Evolutionary conservation across 2,888 invertebrate genomes (phyloP).

Genomic region (Drosophila multiciliata): DNA sequence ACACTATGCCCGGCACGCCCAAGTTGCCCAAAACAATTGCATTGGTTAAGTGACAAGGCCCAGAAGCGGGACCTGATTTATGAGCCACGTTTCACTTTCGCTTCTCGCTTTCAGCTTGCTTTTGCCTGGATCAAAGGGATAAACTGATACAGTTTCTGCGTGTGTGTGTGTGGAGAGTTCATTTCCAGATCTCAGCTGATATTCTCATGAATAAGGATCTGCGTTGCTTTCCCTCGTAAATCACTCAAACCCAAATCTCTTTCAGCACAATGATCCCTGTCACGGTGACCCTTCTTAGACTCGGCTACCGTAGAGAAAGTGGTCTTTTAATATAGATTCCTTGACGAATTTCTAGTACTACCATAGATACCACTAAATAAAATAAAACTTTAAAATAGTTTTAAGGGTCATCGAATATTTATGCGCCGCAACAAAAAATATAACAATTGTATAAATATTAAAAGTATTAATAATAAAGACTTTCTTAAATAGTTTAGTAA

Average conservation of each 20-base stretch:
- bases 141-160: conserved; percentile 28
- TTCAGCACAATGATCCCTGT: conserved; percentile 47
- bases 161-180: conserved; percentile 25
- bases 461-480: not conserved
- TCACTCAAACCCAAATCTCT: conserved; percentile 59
- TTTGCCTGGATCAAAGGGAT: conserved; percentile 41
- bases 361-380: not conserved
- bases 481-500: not conserved
- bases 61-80: conserved; percentile 57
- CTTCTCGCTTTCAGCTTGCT: conserved; percentile 19
- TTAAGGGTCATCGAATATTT: not conserved
- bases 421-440: not conserved
- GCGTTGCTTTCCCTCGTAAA: conserved; percentile 61
- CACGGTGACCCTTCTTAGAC: conserved; percentile 15
- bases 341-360: conserved; percentile 16
- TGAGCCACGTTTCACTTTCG: conserved; percentile 71
- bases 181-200: conserved; percentile 21
- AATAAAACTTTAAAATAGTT: not conserved
- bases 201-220: conserved; percentile 32
- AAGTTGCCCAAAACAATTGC: conserved; percentile 54
- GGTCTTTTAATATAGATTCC: conserved; percentile 1
- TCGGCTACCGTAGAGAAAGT: conserved; percentile 46
- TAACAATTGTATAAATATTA: not conserved
- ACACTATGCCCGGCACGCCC: conserved; percentile 38
- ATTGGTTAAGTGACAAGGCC: conserved; percentile 22